Base-by-base conservation (phyloP, 64 coral and sea anemone species). In the Montipora cactus region DNA sequence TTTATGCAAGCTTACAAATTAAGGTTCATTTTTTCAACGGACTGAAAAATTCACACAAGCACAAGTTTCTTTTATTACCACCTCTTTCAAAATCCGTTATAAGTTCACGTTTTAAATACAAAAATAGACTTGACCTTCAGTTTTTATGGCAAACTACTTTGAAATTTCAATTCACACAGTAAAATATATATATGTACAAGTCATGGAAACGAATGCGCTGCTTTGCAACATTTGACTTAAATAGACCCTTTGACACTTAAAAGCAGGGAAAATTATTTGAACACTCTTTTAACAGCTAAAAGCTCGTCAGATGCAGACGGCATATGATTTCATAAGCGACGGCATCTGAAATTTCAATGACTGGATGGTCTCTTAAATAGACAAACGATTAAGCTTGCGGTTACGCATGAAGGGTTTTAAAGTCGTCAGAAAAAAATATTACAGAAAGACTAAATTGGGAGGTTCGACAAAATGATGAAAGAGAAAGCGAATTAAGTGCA, bases 51-150 rank as follows among this genome's bases (percentile, higher is more conserved):
- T 71, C 68, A 21, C 5, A 71, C 21, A 7, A 7, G 3, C 20
- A 15, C 4, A 5, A 21, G 66, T 64, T 59, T 66, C 12, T 4
- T 16, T 82, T 69, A 1, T 19, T 16, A 4, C 37, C 68, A 15
- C 7, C 67, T 86, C 71, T 71, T 19, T 71, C 14, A 47, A 71
- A 71, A 3, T 51, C 23, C 12, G 82, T 78, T 44, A 22, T 71
- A 49, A 52, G 44, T 71, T 84, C 82, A 86, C 66, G 13, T 67
- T 51, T 71, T 72, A 8, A 49, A 86, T 86, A 86, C 18, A 86
- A 86, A 72, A 86, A 69, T 52, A 86, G 13, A 48, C 0, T 12
- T 64, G 10, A 8, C 47, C 0, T 50, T 86, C 11, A 72, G 66
- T 46, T 48, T 71, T 18, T 47, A 49, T 48, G 47, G 67, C 15